Evolutionary conservation across 2,113 vertebrate genomes (phyloP).

Genomic region (Zeus faber): DNA sequence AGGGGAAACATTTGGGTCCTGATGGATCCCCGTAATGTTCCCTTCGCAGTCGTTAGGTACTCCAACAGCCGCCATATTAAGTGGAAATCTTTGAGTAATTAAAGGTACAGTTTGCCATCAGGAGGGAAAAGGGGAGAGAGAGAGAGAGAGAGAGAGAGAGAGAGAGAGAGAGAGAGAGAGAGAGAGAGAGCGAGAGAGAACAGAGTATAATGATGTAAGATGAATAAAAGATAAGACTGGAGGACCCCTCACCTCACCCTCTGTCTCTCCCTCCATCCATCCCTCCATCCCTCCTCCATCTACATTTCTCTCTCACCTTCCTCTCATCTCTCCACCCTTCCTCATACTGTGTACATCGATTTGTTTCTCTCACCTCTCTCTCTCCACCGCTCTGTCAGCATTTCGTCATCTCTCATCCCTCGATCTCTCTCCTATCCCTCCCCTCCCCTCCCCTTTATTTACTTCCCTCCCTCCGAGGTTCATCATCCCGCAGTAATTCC

Average conservation of each 20-base stretch:
- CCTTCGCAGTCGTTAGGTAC: slow-evolving; percentile 60
- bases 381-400: slow-evolving; percentile 36
- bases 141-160: neutral
- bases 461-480: too few relatives aligned
- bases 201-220: too few relatives aligned
- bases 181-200: neutral
- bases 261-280: slow-evolving; percentile 15
- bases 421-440: slow-evolving; percentile 11
- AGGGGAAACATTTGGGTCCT: slow-evolving; percentile 38
- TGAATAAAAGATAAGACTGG: too few relatives aligned
- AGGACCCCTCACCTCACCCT: neutral
- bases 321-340: slow-evolving; percentile 1
- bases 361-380: slow-evolving; percentile 16
- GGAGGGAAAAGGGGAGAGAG: slow-evolving; percentile 35
- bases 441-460: slow-evolving; percentile 17
- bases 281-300: slow-evolving; percentile 2
- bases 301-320: slow-evolving; percentile 22
- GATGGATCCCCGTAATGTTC: slow-evolving; percentile 58
- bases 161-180: neutral
- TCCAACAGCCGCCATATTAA: slow-evolving; percentile 57
- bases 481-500: slow-evolving; percentile 29
- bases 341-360: slow-evolving; percentile 17
- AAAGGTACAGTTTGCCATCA: slow-evolving; percentile 54
- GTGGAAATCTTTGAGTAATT: slow-evolving; percentile 67
- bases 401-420: slow-evolving; percentile 22